phyloP scores from a whole-genome alignment of 2,113 vertebrate species.

The Cercopithecus mona region DNA sequence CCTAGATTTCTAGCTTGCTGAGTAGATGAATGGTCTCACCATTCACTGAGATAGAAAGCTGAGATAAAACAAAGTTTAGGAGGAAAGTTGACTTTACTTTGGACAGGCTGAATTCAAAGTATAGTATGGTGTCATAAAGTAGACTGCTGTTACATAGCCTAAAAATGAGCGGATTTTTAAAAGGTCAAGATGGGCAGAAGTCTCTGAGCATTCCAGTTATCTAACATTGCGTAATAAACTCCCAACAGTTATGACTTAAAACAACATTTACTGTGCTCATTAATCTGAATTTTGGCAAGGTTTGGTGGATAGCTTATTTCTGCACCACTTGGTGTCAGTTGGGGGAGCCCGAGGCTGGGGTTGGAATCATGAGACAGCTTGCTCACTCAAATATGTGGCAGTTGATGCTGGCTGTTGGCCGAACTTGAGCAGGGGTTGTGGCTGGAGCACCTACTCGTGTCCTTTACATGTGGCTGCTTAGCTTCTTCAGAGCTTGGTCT shows the following conservation, averaged over 20 bases:
- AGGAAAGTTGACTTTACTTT: slow-evolving; percentile 19
- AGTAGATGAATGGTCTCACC: not conserved
- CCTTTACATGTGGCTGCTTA: not conserved
- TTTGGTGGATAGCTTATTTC: not conserved
- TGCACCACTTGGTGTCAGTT: not conserved
- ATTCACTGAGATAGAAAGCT: not conserved
- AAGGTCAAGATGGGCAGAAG: not conserved
- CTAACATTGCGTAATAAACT: not conserved
- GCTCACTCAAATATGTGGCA: not conserved
- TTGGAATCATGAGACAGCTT: not conserved
- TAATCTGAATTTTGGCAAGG: not conserved
- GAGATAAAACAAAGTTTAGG: not conserved
- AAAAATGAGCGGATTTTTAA: not conserved
- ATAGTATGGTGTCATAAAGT: not conserved
- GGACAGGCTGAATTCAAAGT: not conserved
- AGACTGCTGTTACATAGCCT: not conserved
- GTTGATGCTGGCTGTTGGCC: not conserved
- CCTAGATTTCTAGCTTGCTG: not conserved
- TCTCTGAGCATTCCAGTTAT: not conserved
- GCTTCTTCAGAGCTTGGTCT: not conserved
- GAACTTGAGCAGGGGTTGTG: not conserved
- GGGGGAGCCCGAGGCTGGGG: not conserved
- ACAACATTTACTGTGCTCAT: not conserved
- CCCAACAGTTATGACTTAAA: not conserved
- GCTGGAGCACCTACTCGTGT: not conserved